phyloP scores from a whole-genome alignment of 1,140 invertebrate genomes.

The Polypedilum vanderplanki region DNA sequence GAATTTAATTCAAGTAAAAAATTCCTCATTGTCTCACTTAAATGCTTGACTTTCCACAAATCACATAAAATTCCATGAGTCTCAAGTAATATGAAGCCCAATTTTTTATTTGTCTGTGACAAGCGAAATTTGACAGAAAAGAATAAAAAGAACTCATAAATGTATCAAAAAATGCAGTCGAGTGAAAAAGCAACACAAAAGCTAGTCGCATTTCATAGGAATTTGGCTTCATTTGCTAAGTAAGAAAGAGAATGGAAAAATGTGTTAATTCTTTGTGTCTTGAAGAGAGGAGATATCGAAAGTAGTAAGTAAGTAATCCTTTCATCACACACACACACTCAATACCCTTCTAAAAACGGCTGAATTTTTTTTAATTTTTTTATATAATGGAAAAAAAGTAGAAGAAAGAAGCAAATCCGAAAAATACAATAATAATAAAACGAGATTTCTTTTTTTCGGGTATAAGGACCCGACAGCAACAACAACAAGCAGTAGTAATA shows the following conservation, averaged over 20 bases:
- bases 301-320: slow-evolving; percentile 15
- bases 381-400: not conserved
- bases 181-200: slow-evolving; percentile 7
- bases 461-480: slow-evolving; percentile 10
- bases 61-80: not conserved
- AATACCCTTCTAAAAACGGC: not conserved
- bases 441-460: not conserved
- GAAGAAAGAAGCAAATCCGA: not conserved
- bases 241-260: not conserved
- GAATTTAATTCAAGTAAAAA: too few relatives aligned
- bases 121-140: not conserved
- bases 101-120: not conserved
- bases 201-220: slow-evolving; percentile 25
- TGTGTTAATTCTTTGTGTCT: slow-evolving; percentile 16
- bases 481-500: slow-evolving; percentile 5
- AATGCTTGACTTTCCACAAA: slow-evolving; percentile 12
- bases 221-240: not conserved
- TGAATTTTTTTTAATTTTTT: not conserved
- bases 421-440: not conserved
- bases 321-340: not conserved
- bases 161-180: not conserved
- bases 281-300: not conserved
- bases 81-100: not conserved
- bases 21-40: not conserved
- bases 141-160: not conserved